A percentile compares a stretch with the other conserved stretches of the same genome.
These are phyloP conservation scores for Hybos culiciformis DNA, from an alignment of 2,888 invertebrate genomes.

Conservation along the genomic window DNA sequence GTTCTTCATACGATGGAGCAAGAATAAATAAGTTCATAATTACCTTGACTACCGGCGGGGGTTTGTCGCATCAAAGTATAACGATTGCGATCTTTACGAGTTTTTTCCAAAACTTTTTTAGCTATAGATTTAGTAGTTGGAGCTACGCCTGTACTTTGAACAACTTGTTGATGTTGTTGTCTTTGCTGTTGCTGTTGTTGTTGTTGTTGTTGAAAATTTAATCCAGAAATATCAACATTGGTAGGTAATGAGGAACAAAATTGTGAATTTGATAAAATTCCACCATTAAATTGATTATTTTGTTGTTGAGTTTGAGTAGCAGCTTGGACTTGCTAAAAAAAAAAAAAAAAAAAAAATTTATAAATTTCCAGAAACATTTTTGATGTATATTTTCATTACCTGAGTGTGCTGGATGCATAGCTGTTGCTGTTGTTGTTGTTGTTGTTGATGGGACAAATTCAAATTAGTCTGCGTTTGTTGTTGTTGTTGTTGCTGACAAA, in stretches of 20 bases:
- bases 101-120: constrained; percentile 34
- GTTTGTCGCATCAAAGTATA: constrained; percentile 32
- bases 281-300: constrained; percentile 1
- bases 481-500: no score
- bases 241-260: constrained; percentile 23
- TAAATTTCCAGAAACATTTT: neutral
- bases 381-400: constrained; percentile 14
- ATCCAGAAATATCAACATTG: constrained; percentile 20
- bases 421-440: constrained; percentile 37
- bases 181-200: constrained; percentile 17
- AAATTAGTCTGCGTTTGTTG: constrained; percentile 28
- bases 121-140: constrained; percentile 30
- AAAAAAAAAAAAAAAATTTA: constrained; percentile 1
- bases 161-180: constrained; percentile 16
- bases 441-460: constrained; percentile 33
- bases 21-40: no score
- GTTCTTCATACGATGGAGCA: no score
- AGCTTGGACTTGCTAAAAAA: constrained; percentile 44
- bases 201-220: constrained; percentile 18
- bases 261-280: constrained; percentile 15
- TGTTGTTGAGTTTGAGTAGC: constrained; percentile 47
- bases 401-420: constrained; percentile 23
- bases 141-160: constrained; percentile 18
- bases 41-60: constrained; percentile 35
- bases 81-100: constrained; percentile 35